A percentile compares a stretch with the other conserved stretches of the same genome.
Conservation (phyloP, 2,113 vertebrate genomes). For the Scalopus aquaticus region DNA sequence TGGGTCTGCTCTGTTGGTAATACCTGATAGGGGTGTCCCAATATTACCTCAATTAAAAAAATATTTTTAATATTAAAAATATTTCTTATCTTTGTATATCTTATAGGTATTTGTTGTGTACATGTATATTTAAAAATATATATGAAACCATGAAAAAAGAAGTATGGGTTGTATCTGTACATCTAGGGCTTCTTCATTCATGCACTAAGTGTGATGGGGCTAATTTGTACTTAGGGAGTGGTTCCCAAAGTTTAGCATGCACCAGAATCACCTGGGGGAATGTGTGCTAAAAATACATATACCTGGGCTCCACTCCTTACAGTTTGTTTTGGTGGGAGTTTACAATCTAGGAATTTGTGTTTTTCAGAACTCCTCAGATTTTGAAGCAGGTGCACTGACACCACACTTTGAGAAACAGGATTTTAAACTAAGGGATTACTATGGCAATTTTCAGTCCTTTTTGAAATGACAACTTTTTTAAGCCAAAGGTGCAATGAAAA, state of each 20-base stretch:
- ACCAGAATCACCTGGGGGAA: not conserved
- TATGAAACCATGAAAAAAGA: not conserved
- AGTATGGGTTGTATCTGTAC: not conserved
- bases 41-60: no score
- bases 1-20: no score
- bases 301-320: not conserved
- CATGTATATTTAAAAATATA: no score
- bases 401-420: not conserved
- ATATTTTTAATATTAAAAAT: no score
- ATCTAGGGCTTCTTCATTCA: not conserved
- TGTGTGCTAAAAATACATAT: not conserved
- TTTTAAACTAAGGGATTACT: not conserved
- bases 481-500: not conserved
- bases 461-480: conserved; percentile 19
- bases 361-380: not conserved
- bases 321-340: not conserved
- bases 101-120: no score
- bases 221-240: not conserved
- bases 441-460: not conserved
- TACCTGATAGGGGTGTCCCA: no score
- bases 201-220: not conserved
- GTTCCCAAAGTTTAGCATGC: not conserved
- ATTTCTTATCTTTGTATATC: no score
- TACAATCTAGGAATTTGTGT: not conserved
- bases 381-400: not conserved